These are phyloP conservation scores for Stenurella melanura DNA, from an alignment of 2,888 invertebrate species.

Conservation along the genomic window DNA sequence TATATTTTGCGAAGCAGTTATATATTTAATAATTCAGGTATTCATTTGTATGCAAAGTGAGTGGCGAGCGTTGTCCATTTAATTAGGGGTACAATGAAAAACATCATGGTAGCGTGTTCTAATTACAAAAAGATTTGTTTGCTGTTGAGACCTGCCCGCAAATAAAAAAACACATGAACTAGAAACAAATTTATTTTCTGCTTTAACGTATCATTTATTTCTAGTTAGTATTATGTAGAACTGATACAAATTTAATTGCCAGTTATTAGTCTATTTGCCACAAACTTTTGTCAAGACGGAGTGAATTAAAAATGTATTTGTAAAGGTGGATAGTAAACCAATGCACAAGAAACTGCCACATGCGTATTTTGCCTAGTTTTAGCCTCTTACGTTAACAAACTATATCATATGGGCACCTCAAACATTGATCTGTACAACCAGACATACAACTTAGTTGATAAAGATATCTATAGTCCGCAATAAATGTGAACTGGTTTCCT, in stretches of 20 bases:
- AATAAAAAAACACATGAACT: neutral
- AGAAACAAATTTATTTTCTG: neutral
- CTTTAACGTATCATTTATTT: neutral
- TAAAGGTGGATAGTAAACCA: no score
- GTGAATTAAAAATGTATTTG: neutral
- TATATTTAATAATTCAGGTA: neutral
- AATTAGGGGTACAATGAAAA: neutral
- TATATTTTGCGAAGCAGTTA: neutral
- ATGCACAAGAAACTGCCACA: no score
- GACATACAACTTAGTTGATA: no score
- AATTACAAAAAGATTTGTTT: neutral
- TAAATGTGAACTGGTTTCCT: no score
- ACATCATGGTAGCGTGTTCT: neutral
- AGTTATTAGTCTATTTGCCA: no score
- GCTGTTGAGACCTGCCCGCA: neutral
- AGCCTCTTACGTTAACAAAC: no score
- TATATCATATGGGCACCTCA: no score
- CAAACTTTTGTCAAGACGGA: no score
- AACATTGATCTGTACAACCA: no score
- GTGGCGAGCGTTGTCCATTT: neutral
- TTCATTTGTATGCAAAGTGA: neutral
- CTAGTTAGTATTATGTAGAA: neutral
- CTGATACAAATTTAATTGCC: neutral
- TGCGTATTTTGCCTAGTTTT: no score
- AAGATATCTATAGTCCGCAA: no score